These are phyloP conservation scores for Xenopus borealis DNA, from an alignment of 2,113 vertebrate genomes.

Conservation along the genomic window DNA sequence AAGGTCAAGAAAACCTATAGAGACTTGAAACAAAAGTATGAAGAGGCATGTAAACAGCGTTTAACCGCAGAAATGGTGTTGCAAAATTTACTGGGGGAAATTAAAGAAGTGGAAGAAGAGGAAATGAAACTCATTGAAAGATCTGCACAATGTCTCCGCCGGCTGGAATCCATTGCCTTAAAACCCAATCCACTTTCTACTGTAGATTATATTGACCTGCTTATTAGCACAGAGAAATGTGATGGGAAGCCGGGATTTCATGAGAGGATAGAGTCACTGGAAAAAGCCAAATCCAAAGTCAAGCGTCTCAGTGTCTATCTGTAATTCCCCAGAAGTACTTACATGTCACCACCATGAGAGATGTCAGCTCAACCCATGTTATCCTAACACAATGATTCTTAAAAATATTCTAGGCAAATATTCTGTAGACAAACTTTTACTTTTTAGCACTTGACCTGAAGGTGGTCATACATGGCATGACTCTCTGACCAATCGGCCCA, in stretches of 20 bases:
- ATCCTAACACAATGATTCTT: too few species aligned
- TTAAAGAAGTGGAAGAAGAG: neutral
- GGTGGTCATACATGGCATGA: too few species aligned
- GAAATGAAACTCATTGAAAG: neutral
- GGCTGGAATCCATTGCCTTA: conserved; percentile 50
- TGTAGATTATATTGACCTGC: conserved; percentile 49
- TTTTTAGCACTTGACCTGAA: too few species aligned
- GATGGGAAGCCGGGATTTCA: neutral
- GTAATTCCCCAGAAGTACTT: too few species aligned
- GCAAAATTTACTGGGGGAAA: neutral
- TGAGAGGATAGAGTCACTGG: neutral
- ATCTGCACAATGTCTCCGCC: conserved; percentile 16
- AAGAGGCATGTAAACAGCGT: accelerated
- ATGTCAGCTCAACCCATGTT: too few species aligned
- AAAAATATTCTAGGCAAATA: too few species aligned
- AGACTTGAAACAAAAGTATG: neutral
- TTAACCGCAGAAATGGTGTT: neutral
- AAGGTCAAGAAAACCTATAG: neutral
- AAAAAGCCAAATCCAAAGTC: neutral
- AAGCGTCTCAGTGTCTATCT: too few species aligned
- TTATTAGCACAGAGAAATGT: conserved; percentile 43
- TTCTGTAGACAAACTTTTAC: too few species aligned
- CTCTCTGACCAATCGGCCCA: too few species aligned
- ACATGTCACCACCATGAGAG: too few species aligned
- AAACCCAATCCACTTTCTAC: conserved; percentile 48